Percentiles rank a stretch among this genome's conserved stretches.
Conservation (phyloP, 2,113 vertebrate genomes). For the Oplegnathus fasciatus region DNA sequence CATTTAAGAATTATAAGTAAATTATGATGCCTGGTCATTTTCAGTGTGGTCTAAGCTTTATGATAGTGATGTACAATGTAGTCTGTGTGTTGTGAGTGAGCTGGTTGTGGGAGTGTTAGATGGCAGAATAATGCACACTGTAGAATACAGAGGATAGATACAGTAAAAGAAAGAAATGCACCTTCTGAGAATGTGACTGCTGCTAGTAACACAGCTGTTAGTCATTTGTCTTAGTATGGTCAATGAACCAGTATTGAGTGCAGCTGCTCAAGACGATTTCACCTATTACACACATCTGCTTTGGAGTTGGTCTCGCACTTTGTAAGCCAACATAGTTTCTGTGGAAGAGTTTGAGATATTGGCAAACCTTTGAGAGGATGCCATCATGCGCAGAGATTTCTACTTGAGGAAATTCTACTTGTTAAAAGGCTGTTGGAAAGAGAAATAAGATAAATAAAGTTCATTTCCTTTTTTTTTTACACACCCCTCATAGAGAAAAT, state of each 20-base stretch:
- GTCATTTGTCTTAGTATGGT: conserved; percentile 88
- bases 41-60: neutral
- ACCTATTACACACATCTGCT: conserved; percentile 83
- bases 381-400: neutral
- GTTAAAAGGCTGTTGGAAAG: conserved; percentile 9
- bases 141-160: conserved; percentile 5
- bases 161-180: conserved; percentile 64
- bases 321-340: conserved; percentile 31
- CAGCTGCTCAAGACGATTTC: conserved; percentile 84
- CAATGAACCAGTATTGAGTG: conserved; percentile 82
- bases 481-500: neutral
- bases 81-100: neutral
- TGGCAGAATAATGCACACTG: neutral
- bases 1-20: neutral
- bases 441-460: conserved; percentile 14
- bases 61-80: neutral
- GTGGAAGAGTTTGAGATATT: conserved; percentile 28
- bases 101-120: neutral
- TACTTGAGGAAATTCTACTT: conserved; percentile 1
- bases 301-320: conserved; percentile 47
- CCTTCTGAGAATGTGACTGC: conserved; percentile 77
- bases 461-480: neutral
- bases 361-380: conserved; percentile 25
- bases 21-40: neutral
- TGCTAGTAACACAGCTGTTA: conserved; percentile 88